These are phyloP conservation scores for Eonycteris spelaea DNA, from an alignment of 2,113 vertebrate genomes.

Conservation along the genomic window DNA sequence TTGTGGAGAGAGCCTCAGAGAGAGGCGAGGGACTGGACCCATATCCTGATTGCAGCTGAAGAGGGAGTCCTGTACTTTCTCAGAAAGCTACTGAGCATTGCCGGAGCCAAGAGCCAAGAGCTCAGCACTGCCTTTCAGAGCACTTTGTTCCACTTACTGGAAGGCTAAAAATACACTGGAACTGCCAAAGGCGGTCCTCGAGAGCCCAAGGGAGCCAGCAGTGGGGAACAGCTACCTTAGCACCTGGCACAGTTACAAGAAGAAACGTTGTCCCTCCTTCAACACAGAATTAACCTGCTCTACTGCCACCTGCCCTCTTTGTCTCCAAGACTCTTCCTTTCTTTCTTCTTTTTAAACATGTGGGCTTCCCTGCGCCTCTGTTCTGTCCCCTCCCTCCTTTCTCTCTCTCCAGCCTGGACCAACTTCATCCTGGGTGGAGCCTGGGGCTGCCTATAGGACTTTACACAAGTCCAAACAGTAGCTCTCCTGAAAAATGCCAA, in stretches of 20 bases:
- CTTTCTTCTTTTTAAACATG: background rate
- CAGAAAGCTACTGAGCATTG: background rate
- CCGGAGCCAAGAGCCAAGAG: background rate
- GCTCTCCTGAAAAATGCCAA: background rate
- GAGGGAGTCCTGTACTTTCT: background rate
- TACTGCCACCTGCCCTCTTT: accelerated
- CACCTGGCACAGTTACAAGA: slow-evolving; percentile 30
- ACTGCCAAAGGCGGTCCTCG: slow-evolving; percentile 22
- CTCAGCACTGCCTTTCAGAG: background rate
- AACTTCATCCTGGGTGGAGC: background rate
- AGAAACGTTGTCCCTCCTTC: background rate
- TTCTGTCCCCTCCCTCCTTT: background rate
- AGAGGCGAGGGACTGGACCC: background rate
- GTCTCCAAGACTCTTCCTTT: background rate
- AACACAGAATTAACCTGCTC: background rate
- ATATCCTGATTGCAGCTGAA: background rate
- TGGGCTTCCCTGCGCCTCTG: background rate
- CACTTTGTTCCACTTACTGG: slow-evolving; percentile 56
- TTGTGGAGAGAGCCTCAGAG: background rate
- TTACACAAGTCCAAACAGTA: background rate
- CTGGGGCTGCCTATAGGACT: background rate
- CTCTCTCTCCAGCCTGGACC: background rate
- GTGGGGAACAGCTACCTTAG: background rate
- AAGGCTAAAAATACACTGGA: slow-evolving; percentile 67
- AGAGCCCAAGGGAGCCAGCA: slow-evolving; percentile 3